Base-by-base conservation (phyloP, 2,113 vertebrate genomes). In the Psephotus haematonotus region DNA sequence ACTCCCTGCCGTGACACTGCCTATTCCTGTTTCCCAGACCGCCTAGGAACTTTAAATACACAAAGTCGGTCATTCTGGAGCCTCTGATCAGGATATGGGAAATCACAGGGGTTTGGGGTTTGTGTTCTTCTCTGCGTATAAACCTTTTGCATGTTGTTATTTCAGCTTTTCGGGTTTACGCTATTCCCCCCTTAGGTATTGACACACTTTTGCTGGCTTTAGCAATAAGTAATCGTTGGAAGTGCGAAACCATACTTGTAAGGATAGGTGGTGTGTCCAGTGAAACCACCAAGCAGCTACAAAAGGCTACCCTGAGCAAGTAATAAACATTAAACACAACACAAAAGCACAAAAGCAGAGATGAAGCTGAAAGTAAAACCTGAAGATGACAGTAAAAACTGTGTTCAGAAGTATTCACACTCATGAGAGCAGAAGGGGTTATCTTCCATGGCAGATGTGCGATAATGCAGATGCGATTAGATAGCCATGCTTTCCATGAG, bases 1-100 rank as follows among this genome's bases (percentile, higher is more conserved):
- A 13, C 37, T 67, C 2, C 0, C 27, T n/a, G 1, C 12, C 15
- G 10, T n/a, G 60, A 62, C n/a, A 13, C 50, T 0, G 0, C 3
- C 5, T 12, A 4, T 41, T 25, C 20, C 52, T 20, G 25, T 33
- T 81, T 82, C 70, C 52, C 52, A 82, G 43, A 33, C 70, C 6
- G 1, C 35, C 31, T 7, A 5, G 29, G 11, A 19, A 22, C 22
- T 39, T 75, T 20, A 24, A 60, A 65, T 43, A 13, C 41, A 31
- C 35, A 2, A 43, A 43, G 23, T 10, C 60, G 44, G 0, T 44
- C 2, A 12, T 67, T 59, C 43, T 31, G 59, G 46, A 59, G 65
- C 39, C 47, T 39, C 33, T 19, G 0, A 25, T 74, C 39, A 6
- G 55, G 39, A 20, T 10, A 27, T 2, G 12, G n/a, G 43, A 52